phyloP scores from a whole-genome alignment of 2,113 vertebrate genomes.

The Oncorhynchus gorbuscha region DNA sequence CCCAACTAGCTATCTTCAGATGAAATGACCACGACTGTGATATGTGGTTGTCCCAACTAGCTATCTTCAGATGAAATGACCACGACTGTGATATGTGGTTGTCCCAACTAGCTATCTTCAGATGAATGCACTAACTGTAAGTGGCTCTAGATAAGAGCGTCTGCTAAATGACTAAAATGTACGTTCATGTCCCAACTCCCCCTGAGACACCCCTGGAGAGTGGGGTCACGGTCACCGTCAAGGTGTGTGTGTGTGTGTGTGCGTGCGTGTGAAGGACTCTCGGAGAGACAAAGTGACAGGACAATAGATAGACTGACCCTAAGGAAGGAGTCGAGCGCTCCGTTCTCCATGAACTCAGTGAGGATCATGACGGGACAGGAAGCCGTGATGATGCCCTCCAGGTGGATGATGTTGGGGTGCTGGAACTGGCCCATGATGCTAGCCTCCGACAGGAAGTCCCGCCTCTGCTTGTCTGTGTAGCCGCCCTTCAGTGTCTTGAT shows the following conservation, averaged over 20 bases:
- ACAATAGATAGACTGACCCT: slow-evolving; percentile 54
- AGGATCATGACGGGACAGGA: slow-evolving; percentile 83
- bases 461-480: slow-evolving; percentile 79
- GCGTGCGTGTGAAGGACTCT: background rate
- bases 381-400: slow-evolving; percentile 80
- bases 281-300: background rate
- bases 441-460: slow-evolving; percentile 79
- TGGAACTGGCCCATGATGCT: slow-evolving; percentile 84
- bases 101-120: no score
- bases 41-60: no score
- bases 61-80: no score
- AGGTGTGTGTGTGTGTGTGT: background rate
- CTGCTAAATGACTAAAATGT: no score
- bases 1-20: no score
- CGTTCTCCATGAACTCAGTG: slow-evolving; percentile 82
- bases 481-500: slow-evolving; percentile 81
- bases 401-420: slow-evolving; percentile 81
- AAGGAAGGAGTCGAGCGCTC: slow-evolving; percentile 78
- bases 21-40: no score
- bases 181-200: no score
- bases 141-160: no score
- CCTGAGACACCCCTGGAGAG: no score
- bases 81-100: no score
- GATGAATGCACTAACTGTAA: no score
- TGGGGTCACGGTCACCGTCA: no score